These are phyloP conservation scores for Hypomecis atomaria DNA, from an alignment of 2,888 invertebrate species.

Conservation along the genomic window DNA sequence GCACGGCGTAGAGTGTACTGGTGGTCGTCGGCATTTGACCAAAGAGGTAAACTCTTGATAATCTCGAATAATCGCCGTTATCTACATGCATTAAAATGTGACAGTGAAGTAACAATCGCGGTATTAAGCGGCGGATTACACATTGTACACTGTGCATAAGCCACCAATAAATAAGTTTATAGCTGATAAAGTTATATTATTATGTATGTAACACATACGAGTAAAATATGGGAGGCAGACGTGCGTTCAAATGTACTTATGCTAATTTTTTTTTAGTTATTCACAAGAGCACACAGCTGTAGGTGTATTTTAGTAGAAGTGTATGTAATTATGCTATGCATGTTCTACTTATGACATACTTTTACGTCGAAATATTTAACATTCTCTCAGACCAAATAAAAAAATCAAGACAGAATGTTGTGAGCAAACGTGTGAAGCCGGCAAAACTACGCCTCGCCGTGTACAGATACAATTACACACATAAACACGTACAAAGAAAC, in stretches of 20 bases:
- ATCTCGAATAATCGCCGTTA: conserved; percentile 53
- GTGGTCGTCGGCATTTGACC: conserved; percentile 37
- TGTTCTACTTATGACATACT: too few relatives aligned
- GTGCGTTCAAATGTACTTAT: neutral
- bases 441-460: too few relatives aligned
- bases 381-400: too few relatives aligned
- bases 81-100: conserved; percentile 52
- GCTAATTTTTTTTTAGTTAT: too few relatives aligned
- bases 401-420: too few relatives aligned
- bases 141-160: conserved; percentile 51
- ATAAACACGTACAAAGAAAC: too few relatives aligned
- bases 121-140: conserved; percentile 56
- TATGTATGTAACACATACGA: conserved; percentile 7
- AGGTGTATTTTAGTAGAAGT: too few relatives aligned
- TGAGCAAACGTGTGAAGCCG: too few relatives aligned
- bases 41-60: conserved; percentile 50
- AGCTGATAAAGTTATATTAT: conserved; percentile 42
- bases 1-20: conserved; percentile 44
- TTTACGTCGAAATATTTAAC: too few relatives aligned
- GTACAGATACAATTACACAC: too few relatives aligned
- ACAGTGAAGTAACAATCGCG: conserved; percentile 49
- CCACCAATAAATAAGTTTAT: conserved; percentile 50
- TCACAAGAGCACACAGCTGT: too few relatives aligned
- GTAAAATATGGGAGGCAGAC: neutral
- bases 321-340: too few relatives aligned